A percentile compares a stretch with the other conserved stretches of the same genome.
These are phyloP conservation scores for Hipposideros larvatus DNA, from an alignment of 2,797 vertebrate genomes.

Conservation along the genomic window DNA sequence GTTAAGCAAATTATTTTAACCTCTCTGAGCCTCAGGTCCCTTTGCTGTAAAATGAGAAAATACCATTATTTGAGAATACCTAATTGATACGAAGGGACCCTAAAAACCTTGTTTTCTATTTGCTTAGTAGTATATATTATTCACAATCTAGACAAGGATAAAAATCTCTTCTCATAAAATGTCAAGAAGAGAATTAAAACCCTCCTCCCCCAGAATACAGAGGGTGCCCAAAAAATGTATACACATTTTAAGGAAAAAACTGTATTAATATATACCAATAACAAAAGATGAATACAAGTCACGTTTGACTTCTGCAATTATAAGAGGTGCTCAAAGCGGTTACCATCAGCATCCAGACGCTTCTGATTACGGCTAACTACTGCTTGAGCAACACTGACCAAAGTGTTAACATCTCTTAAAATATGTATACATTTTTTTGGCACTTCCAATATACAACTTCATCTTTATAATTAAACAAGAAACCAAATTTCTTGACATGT, in stretches of 20 bases:
- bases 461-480: conserved; percentile 8
- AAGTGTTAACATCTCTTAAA: too few relatives aligned
- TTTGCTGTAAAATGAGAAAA: not conserved
- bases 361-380: too few relatives aligned
- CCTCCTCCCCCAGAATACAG: not conserved
- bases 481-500: not conserved
- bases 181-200: not conserved
- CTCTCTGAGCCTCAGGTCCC: not conserved
- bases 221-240: too few relatives aligned
- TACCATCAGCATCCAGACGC: too few relatives aligned
- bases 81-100: not conserved
- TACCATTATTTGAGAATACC: not conserved
- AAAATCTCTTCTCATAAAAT: conserved; percentile 43
- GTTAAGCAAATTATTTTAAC: not conserved
- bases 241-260: too few relatives aligned
- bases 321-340: too few relatives aligned
- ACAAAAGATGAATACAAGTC: too few relatives aligned
- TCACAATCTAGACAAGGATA: not conserved
- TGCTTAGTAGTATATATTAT: not conserved
- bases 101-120: conserved; percentile 21
- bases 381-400: too few relatives aligned
- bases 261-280: too few relatives aligned
- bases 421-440: too few relatives aligned
- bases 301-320: too few relatives aligned
- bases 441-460: not conserved